Percentiles rank a stretch among this genome's conserved stretches.
phyloP scores from a whole-genome alignment of 2,113 vertebrate species.

The Pampusana beccarii region DNA sequence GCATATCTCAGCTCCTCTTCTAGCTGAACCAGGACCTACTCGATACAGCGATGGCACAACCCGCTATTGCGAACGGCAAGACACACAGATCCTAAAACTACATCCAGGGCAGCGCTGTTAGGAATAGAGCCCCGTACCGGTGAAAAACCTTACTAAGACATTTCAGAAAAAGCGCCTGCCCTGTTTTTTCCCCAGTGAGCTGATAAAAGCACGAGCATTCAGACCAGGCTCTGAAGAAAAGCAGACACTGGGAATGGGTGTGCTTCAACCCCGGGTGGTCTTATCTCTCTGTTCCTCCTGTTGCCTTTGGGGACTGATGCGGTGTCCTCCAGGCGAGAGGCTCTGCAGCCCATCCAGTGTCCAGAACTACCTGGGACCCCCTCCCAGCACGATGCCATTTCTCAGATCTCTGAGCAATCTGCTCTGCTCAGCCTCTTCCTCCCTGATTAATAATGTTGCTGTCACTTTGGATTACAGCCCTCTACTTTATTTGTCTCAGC shows the following conservation, averaged over 20 bases:
- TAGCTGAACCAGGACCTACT: background rate
- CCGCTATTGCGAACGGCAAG: background rate
- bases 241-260: background rate
- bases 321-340: background rate
- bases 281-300: background rate
- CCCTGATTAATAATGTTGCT: slow-evolving; percentile 66
- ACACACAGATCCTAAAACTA: background rate
- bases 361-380: background rate
- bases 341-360: slow-evolving; percentile 13
- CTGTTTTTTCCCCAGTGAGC: background rate
- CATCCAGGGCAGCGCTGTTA: background rate
- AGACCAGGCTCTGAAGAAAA: slow-evolving; percentile 24
- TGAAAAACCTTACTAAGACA: background rate
- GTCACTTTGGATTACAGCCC: slow-evolving; percentile 79
- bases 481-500: slow-evolving; percentile 71
- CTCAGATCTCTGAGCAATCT: slow-evolving; percentile 23
- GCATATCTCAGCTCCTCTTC: background rate
- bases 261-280: slow-evolving; percentile 9
- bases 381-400: background rate
- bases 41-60: fast-evolving
- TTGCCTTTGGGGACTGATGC: slow-evolving; percentile 1
- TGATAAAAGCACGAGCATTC: background rate
- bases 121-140: background rate
- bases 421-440: slow-evolving; percentile 12
- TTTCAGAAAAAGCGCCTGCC: background rate